phyloP scores from a whole-genome alignment of 2,113 vertebrate genomes.

The Esox niger region DNA sequence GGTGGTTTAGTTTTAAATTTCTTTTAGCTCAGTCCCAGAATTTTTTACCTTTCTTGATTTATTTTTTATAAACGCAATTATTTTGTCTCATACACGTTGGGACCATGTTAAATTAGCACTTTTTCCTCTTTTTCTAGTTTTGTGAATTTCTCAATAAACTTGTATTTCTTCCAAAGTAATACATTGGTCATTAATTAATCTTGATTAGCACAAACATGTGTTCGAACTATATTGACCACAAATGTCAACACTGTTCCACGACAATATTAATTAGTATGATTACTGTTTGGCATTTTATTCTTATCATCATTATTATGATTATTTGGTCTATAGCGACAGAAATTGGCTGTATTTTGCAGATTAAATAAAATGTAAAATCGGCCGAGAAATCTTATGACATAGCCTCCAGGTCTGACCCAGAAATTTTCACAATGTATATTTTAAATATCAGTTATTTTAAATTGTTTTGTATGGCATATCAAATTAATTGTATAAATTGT shows the following conservation, averaged over 20 bases:
- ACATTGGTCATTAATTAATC: slow-evolving; percentile 54
- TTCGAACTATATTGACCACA: not conserved
- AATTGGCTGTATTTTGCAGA: not conserved
- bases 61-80: slow-evolving; percentile 63
- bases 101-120: slow-evolving; percentile 77
- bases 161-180: slow-evolving; percentile 66
- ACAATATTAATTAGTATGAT: not conserved
- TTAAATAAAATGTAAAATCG: not conserved
- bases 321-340: too few species aligned
- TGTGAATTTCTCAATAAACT: slow-evolving; percentile 79
- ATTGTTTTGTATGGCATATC: too few species aligned
- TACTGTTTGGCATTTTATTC: too few species aligned
- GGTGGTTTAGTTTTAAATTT: slow-evolving; percentile 52
- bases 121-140: slow-evolving; percentile 69
- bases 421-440: too few species aligned
- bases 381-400: not conserved
- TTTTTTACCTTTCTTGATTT: slow-evolving; percentile 60
- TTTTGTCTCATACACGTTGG: slow-evolving; percentile 67
- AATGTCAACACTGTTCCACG: not conserved
- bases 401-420: too few species aligned
- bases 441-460: too few species aligned
- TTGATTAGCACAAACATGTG: slow-evolving; percentile 28
- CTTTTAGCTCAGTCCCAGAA: slow-evolving; percentile 59
- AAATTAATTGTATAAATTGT: too few species aligned
- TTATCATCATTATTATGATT: not conserved